These are phyloP conservation scores for Pocillopora verrucosa DNA, from an alignment of 64 coral and sea anemone genomes.

Conservation along the genomic window DNA sequence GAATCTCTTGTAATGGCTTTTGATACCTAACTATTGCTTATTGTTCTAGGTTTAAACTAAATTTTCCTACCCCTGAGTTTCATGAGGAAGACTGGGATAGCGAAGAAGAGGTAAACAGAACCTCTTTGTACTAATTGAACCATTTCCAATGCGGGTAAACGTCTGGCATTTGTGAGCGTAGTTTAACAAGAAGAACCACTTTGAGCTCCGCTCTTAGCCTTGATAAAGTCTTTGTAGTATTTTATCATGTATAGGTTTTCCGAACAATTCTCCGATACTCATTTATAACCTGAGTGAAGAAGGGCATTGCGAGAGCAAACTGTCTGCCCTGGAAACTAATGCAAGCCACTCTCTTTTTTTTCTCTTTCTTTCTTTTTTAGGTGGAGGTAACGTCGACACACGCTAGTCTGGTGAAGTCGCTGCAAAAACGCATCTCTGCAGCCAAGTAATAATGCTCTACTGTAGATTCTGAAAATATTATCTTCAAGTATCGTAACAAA, in stretches of 20 bases:
- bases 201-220: too few relatives aligned
- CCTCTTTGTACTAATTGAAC: background rate
- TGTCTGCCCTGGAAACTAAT: too few relatives aligned
- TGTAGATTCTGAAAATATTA: background rate
- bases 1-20: background rate
- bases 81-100: background rate
- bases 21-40: background rate
- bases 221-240: too few relatives aligned
- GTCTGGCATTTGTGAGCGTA: too few relatives aligned
- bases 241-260: too few relatives aligned
- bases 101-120: conserved; percentile 1
- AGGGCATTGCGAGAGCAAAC: too few relatives aligned
- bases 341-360: too few relatives aligned
- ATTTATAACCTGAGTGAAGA: too few relatives aligned
- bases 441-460: background rate
- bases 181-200: too few relatives aligned
- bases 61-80: background rate
- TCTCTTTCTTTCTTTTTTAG: background rate
- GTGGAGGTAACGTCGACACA: background rate
- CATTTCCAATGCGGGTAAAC: background rate
- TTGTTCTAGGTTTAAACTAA: background rate
- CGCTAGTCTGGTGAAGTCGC: background rate
- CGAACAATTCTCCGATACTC: too few relatives aligned
- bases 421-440: conserved; percentile 3
- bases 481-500: background rate